Base-by-base conservation (phyloP, 1,140 invertebrate genomes). In the Drosophila asahinai region DNA sequence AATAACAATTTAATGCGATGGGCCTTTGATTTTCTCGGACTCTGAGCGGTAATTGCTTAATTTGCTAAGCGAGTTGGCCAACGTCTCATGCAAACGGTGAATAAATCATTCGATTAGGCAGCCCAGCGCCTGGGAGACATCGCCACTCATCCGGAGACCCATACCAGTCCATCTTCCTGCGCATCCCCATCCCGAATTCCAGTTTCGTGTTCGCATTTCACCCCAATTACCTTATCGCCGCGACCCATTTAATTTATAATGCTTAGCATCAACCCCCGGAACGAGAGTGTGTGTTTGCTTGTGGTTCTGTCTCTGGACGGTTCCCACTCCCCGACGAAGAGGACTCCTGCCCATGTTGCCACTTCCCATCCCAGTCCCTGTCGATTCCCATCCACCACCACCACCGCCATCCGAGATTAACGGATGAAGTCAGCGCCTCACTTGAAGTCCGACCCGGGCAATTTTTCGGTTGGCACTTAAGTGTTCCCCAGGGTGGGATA, bases 181-280 rank as follows among this genome's bases (percentile, higher is more conserved):
- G 11, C 27, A 38, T 40, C 33, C 45, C 45, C 17, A 15, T 25
- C 43, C 61, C 17, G 40, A 45, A 52, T 54, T 38, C 43, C 65
- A 70, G 58, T 77, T 48, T 43, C 75, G 62, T 80, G 82, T 83
- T 89, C 82, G 81, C 86, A 91, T 87, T 87, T 91, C 87, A 91
- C 87, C 87, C 87, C 87, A 91, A 91, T 91, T 91, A 91, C 87
- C 83, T 91, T 91, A 91, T 91, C 87, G 66, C 78, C 76, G 81
- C 83, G 89, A 87, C 81, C 89, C 89, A 91, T 80, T 91, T 91
- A 91, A 91, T 91, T 91, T 91, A 80, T 83, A 91, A 89, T 91
- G 89, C 80, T 91, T 89, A 91, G 91, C 87, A 91, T 91, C 68
- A 80, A 89, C 71, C 71, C 71, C 84, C 49, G 60, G 51, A 38